These are phyloP conservation scores for Fundulus diaphanus DNA, from an alignment of 2,797 vertebrate genomes.

Conservation along the genomic window DNA sequence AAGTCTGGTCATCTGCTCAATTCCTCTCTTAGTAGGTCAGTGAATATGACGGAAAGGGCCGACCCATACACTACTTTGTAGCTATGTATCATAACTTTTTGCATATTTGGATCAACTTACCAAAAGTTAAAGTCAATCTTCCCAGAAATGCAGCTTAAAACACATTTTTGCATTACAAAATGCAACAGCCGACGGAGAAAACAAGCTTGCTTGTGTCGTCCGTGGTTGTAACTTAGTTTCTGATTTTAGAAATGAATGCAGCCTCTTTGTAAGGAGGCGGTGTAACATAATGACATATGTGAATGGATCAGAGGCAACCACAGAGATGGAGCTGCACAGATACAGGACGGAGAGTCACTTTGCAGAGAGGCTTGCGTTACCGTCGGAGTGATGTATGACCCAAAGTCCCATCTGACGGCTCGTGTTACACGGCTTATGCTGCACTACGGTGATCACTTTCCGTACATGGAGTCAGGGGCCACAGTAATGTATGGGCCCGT, in stretches of 20 bases:
- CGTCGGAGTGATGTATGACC: constrained; percentile 77
- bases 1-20: constrained; percentile 83
- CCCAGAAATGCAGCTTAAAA: constrained; percentile 18
- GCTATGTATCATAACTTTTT: constrained; percentile 35
- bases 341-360: constrained; percentile 75
- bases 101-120: background rate
- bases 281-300: constrained; percentile 75
- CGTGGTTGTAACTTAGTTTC: constrained; percentile 40
- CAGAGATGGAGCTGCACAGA: constrained; percentile 68
- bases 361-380: constrained; percentile 75
- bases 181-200: constrained; percentile 24
- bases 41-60: constrained; percentile 75
- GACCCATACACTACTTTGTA: constrained; percentile 54
- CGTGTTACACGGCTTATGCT: constrained; percentile 79
- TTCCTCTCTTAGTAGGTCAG: constrained; percentile 81
- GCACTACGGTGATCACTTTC: constrained; percentile 74
- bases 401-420: constrained; percentile 77
- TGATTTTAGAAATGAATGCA: constrained; percentile 52
- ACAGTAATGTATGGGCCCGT: constrained; percentile 76
- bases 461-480: constrained; percentile 75
- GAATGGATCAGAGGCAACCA: constrained; percentile 58
- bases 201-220: constrained; percentile 10
- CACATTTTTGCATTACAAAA: constrained; percentile 33
- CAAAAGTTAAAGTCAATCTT: constrained; percentile 7
- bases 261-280: constrained; percentile 51